Evolutionary conservation across 2,797 vertebrate species (phyloP), one percentile per base, ranked within the genome.

Genomic region (Syndactyla subalaris): DNA sequence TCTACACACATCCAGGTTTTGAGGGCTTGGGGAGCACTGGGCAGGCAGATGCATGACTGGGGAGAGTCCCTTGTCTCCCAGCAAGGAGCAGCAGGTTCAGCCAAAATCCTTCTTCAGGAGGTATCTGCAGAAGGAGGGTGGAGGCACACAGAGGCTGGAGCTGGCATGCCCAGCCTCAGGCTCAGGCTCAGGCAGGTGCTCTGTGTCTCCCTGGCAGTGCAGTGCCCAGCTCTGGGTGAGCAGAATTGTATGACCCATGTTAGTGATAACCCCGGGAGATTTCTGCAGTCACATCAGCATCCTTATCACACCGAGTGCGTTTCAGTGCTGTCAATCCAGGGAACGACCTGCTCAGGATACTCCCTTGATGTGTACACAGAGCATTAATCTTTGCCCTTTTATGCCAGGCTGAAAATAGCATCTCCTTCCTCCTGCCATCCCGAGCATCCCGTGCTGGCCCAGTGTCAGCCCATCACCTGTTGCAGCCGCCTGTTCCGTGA

Each of bases 321-420:
- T 72, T 61, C 63, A 23, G 70, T 10, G 49, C 54, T 89, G 49
- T 65, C 77, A n/a, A 0, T 82, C 2, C 74, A 21, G 45, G 10
- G 3, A 18, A 41, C 18, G 10, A 49, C 81, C 73, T 55, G 26
- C 21, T 66, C 30, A 7, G 55, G 68, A 45, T 13, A 9, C 49
- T 59, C 45, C 74, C 83, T 80, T 76, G 83, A 24, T 88, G 24
- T 4, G n/a, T 36, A 52, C 59, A 79, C 61, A 79, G 67, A 84
- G 26, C 55, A 74, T 92, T 88, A 54, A 85, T 92, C 80, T 93
- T 93, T 52, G 67, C 71, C 36, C 26, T 79, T 91, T 74, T 52
- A 67, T 91, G 51, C 71, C 78, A 20, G 38, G 87, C 43, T 96
- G 84, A 95, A 95, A 97, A 95, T 90, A 94, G 91, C 58, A 4